phyloP scores from a whole-genome alignment of 2,888 invertebrate genomes.

The Listrodromus nycthemerus region DNA sequence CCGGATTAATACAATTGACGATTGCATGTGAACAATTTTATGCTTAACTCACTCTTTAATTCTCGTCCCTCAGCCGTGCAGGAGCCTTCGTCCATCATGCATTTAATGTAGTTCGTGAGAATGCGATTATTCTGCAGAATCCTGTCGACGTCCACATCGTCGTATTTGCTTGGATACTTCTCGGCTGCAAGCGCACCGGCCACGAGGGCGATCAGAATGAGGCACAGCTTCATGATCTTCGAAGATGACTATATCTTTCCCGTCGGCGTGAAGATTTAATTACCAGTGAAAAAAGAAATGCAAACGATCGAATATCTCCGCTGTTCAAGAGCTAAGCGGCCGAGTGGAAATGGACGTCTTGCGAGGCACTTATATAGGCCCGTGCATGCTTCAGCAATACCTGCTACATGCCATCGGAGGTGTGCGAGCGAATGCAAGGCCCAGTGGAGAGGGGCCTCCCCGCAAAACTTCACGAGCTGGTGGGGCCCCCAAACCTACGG shows the following conservation, averaged over 20 bases:
- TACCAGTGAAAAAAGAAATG: neutral
- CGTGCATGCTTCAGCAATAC: conserved; percentile 43
- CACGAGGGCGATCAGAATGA: conserved; percentile 77
- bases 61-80: conserved; percentile 87
- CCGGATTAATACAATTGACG: neutral
- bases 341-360: conserved; percentile 57
- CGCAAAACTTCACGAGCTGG: conserved; percentile 25
- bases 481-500: conserved; percentile 47
- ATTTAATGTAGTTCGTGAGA: conserved; percentile 87
- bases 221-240: conserved; percentile 64
- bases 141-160: conserved; percentile 87
- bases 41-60: conserved; percentile 86
- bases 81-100: conserved; percentile 87
- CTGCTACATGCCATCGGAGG: neutral
- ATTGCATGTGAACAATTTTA: neutral
- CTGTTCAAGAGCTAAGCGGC: conserved; percentile 61
- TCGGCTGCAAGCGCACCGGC: conserved; percentile 72
- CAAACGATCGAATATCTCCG: conserved; percentile 2
- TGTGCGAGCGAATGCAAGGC: conserved; percentile 45
- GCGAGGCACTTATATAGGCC: conserved; percentile 68
- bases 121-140: conserved; percentile 86
- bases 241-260: neutral
- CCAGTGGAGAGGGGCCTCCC: conserved; percentile 49
- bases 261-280: neutral
- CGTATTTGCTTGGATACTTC: conserved; percentile 85